Evolutionary conservation across 2,888 invertebrate species (phyloP), one percentile per base, ranked within the genome.

Genomic region (Parnassius glacialis): DNA sequence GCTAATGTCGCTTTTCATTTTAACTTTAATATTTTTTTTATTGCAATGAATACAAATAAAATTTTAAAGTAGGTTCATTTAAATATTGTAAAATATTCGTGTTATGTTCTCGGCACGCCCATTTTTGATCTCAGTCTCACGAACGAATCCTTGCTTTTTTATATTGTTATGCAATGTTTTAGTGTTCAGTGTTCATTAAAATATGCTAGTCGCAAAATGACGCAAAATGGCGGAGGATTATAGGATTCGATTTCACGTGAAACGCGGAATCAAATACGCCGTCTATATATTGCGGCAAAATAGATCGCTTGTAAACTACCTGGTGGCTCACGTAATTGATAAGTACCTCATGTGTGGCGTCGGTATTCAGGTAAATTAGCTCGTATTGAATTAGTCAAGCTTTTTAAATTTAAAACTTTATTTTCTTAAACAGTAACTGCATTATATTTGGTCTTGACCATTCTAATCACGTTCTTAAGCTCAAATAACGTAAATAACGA

Each of bases 81-180:
- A 7, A 16, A 55, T 56, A 34, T 41, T 59, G 52, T 52, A 51
- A 62, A 55, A 55, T 55, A 50, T 52, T 55, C 57, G 52, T 57
- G 52, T 47, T 56, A 41, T 20, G 42, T 52, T 59, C 3, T 55
- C 41, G 59, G 55, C 55, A 55, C 58, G 55, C 59, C 66, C 62
- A 65, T 67, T 62, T 66, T 66, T 71, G 70, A 72, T 72, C 72
- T 71, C 72, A 70, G 67, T 64, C 59, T 65, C 64, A 64, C 57
- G 67, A 65, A 64, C 62, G 59, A 64, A 64, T 58, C 62, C 62
- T 62, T 58, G 41, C 55, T 62, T 41, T 34, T 11, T 54, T 53
- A 53, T 55, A 34, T 63, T 59, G 47, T 52, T 47, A 11, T 41
- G 57, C 52, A 51, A 55, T 55, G 52, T 45, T 50, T 61, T 47